A percentile compares a stretch with the other conserved stretches of the same genome.
phyloP scores from a whole-genome alignment of 2,797 vertebrate genomes.

The Yasuhikotakia modesta region DNA sequence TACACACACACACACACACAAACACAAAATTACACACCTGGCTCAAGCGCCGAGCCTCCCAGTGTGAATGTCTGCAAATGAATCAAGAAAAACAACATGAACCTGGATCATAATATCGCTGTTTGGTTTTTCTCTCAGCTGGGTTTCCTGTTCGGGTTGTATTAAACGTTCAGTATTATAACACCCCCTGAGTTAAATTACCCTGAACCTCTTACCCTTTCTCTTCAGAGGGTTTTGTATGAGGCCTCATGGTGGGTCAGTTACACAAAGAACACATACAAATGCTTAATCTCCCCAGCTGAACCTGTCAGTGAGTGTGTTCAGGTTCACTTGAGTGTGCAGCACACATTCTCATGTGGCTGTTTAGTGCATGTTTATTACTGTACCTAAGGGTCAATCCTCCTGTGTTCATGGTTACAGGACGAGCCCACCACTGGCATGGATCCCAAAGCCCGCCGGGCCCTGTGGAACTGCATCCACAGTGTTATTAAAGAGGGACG shows the following conservation, averaged over 20 bases:
- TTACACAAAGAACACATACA: neutral
- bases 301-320: neutral
- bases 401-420: conserved; percentile 70
- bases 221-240: neutral
- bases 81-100: conserved; percentile 36
- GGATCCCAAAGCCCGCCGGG: conserved; percentile 95
- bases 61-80: conserved; percentile 19
- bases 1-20: neutral
- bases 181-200: conserved; percentile 31
- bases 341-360: conserved; percentile 49
- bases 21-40: conserved; percentile 31
- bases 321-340: neutral
- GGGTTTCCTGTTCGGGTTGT: conserved; percentile 17
- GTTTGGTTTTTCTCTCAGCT: conserved; percentile 30
- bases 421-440: conserved; percentile 97
- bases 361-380: conserved; percentile 59
- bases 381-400: conserved; percentile 57
- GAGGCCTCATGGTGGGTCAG: neutral
- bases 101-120: conserved; percentile 26
- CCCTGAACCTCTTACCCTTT: conserved; percentile 25
- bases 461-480: conserved; percentile 93
- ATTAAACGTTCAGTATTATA: conserved; percentile 54
- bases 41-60: conserved; percentile 25
- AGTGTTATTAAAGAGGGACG: conserved; percentile 92
- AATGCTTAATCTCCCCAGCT: neutral